Base-by-base conservation (phyloP, 1,140 invertebrate species). In the Cardiocondyla obscurior region DNA sequence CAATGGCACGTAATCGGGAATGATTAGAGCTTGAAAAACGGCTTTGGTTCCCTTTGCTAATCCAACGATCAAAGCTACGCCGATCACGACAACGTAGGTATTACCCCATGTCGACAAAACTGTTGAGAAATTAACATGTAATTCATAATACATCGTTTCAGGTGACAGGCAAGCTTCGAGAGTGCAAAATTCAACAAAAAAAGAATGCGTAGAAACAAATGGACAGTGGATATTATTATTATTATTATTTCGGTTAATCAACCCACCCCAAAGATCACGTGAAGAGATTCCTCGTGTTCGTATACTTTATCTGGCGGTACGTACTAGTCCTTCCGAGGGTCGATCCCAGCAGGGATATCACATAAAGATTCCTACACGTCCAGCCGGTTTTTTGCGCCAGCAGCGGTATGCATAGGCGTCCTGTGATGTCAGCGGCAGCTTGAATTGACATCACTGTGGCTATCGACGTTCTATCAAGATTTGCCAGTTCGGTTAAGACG, bases 1-100 rank as follows among this genome's bases (percentile, higher is more conserved):
- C 7, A 96, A 94, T 0, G 95, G 93, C 12, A 97, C 95, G 87
- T 96, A 95, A 89, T 94, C 95, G 1, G 96, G 96, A 81, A 97
- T 95, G 4, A 97, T 95, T 3, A 96, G 91, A 4, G 95, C 94
- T 90, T 96, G 96, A 88, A 96, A 97, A 0, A 97, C 96, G 51
- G 96, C 95, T 72, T 96, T 93, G 19, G 96, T 92, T 0, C 96
- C 96, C 92, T 97, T 97, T 39, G 96, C 95, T 1, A 96, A 92
- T 7, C 96, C 96, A 44, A 97, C 69, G 22, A 85, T 87, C 33
- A 91, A 28, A 0, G 89, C 84, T n/a, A 93, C 85, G 12, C 84
- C 28, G 14, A 86, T 69, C 1, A 87, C 73, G 3, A 77, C 46
- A 6, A 19, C 3, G n/a, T 88, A 88, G 0, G 22, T 55, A 25